Base-by-base conservation (phyloP, 2,888 invertebrate genomes). In the Hesperia comma region DNA sequence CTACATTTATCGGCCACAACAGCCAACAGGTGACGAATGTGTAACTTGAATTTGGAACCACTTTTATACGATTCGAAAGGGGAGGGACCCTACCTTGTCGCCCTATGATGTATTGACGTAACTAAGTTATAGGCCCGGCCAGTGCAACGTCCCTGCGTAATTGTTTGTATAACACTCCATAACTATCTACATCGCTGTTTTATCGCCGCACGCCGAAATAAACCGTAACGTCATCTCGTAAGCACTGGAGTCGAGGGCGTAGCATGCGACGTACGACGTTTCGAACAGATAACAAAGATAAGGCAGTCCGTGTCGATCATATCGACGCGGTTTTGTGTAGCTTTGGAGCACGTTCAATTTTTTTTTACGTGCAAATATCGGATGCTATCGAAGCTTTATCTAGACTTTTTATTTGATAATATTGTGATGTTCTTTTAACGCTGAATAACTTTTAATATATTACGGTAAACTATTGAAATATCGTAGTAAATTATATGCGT, bases 61-160 rank as follows among this genome's bases (percentile, higher is more conserved):
- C 63, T 63, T 63, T 63, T 56, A 49, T 53, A 32, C 41, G 26
- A 40, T 58, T 58, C 37, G 12, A 43, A 32, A 53, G 41, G 64
- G 64, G 64, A 53, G 63, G 49, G 57, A 14, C 58, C 64, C 43
- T 14, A 10, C 64, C 58, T 53, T 40, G 61, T 54, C 64, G 64
- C 58, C 64, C 64, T 43, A 54, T 54, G 64, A 66, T 60, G 64
- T 66, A 66, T 66, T 58, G 58, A 66, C 64, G 64, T 69, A 61
- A 69, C 67, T 63, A 61, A 69, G 71, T 67, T 68, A 71, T 70
- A 68, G 68, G 62, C 43, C 40, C 57, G 57, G 64, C 56, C 68
- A 68, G 71, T 69, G 71, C 72, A 70, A 67, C 66, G 69, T 55
- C 71, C 72, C 67, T 40, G 58, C 53, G 64, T 66, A 60, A 66